Percentiles rank a stretch among this genome's conserved stretches.
Conservation (phyloP, 2,797 vertebrate species). For the Denticeps clupeoides region DNA sequence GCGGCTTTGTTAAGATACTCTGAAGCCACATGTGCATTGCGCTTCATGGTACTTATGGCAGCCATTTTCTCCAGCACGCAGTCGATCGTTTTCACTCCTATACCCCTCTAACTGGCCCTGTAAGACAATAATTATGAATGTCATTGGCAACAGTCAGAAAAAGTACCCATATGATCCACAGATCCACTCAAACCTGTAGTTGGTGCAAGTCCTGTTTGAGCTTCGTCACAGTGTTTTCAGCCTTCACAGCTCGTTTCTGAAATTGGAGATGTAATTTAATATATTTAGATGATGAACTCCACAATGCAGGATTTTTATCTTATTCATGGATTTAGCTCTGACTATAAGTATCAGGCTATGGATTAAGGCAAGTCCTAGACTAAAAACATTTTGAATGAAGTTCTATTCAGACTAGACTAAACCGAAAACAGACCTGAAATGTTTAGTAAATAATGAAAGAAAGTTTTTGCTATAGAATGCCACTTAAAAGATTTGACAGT, state of each 20-base stretch:
- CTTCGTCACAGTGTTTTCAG: constrained; percentile 61
- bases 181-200: constrained; percentile 62
- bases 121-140: background rate
- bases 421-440: no score
- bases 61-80: constrained; percentile 55
- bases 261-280: no score
- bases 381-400: no score
- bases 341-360: no score
- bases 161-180: no score
- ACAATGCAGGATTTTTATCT: background rate
- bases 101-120: constrained; percentile 57
- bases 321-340: no score
- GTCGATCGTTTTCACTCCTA: constrained; percentile 52
- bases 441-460: no score
- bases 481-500: background rate
- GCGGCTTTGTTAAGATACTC: constrained; percentile 64
- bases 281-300: background rate
- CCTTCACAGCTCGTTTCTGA: constrained; percentile 79
- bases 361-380: no score
- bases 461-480: no score
- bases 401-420: no score
- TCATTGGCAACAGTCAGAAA: background rate
- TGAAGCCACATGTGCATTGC: constrained; percentile 66
- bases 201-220: constrained; percentile 66
- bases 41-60: constrained; percentile 58